Percentiles rank a stretch among this genome's conserved stretches.
Conservation (phyloP, 2,797 vertebrate species). For the Crocodylus rhombifer region DNA sequence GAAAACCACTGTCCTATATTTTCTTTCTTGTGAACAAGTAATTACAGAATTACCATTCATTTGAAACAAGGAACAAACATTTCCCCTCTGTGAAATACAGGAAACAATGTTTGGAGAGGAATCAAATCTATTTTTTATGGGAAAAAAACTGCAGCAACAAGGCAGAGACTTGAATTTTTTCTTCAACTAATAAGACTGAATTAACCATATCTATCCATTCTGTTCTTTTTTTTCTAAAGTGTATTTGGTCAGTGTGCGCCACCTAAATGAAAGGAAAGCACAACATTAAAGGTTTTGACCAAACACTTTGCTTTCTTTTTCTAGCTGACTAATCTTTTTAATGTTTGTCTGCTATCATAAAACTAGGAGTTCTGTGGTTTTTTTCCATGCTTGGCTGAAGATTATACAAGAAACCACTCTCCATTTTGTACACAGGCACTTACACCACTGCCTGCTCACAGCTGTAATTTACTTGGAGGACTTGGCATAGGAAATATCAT, state of each 20-base stretch:
- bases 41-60: conserved; percentile 51
- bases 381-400: conserved; percentile 3
- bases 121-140: conserved; percentile 63
- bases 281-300: neutral
- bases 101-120: conserved; percentile 69
- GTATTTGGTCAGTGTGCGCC: neutral
- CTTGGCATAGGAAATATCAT: conserved; percentile 26
- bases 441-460: conserved; percentile 14
- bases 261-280: conserved; percentile 1
- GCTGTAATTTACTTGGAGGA: neutral
- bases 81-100: conserved; percentile 62
- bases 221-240: conserved; percentile 27
- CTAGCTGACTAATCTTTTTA: neutral
- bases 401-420: neutral
- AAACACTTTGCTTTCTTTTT: conserved; percentile 21
- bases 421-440: neutral
- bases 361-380: neutral
- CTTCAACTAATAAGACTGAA: neutral
- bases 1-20: neutral
- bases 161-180: conserved; percentile 38
- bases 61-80: conserved; percentile 73
- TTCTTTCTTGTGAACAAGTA: conserved; percentile 35
- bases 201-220: neutral
- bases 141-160: conserved; percentile 54
- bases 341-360: neutral